Conservation (phyloP, 2,888 invertebrate species). For the Sesia bembeciformis region DNA sequence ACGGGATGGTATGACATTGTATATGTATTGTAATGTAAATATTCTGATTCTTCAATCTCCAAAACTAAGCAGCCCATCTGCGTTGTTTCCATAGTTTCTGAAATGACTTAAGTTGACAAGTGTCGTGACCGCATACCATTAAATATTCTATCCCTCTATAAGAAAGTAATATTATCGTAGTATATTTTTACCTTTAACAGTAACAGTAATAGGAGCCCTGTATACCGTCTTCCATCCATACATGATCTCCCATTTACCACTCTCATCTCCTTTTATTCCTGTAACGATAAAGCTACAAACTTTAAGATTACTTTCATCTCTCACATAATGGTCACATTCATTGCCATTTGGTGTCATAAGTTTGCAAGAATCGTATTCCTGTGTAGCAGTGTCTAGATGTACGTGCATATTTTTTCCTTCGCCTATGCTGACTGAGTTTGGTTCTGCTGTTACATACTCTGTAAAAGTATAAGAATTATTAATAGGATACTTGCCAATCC, state of each 20-base stretch:
- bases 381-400: constrained; percentile 27
- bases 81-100: too few species aligned
- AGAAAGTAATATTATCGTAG: too few species aligned
- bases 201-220: constrained; percentile 28
- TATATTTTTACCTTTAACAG: constrained; percentile 29
- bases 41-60: too few species aligned
- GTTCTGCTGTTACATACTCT: constrained; percentile 33
- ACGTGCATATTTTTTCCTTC: constrained; percentile 39
- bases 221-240: constrained; percentile 34
- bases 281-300: constrained; percentile 37
- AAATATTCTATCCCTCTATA: too few species aligned
- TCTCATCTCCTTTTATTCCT: constrained; percentile 17
- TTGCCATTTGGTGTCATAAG: constrained; percentile 26
- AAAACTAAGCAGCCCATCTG: too few species aligned
- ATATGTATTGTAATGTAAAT: too few species aligned
- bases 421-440: constrained; percentile 21
- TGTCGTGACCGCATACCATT: too few species aligned
- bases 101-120: too few species aligned
- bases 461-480: constrained; percentile 14
- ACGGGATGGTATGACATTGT: too few species aligned
- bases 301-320: constrained; percentile 18
- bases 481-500: too few species aligned
- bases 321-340: constrained; percentile 11
- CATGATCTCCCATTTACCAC: constrained; percentile 40
- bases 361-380: constrained; percentile 31